phyloP scores from a whole-genome alignment of 2,113 vertebrate species.

The Gopherus evgoodei region DNA sequence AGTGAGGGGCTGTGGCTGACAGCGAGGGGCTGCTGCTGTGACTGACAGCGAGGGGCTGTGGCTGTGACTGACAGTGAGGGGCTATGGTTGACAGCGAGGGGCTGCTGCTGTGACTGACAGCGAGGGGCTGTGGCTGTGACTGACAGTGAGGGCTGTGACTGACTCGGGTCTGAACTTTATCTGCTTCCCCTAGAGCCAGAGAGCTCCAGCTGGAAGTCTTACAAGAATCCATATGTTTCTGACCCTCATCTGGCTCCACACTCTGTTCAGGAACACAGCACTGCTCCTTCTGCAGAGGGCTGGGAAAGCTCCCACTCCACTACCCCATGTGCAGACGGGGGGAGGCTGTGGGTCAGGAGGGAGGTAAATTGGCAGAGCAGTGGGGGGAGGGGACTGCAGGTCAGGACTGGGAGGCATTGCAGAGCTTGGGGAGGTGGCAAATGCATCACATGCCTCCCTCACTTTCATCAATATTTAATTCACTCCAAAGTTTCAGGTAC shows the following conservation, averaged over 20 bases:
- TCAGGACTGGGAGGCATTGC: neutral
- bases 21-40: no score
- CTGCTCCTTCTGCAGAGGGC: neutral
- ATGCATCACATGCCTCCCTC: neutral
- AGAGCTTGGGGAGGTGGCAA: neutral
- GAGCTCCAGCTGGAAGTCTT: neutral
- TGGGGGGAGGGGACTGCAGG: neutral
- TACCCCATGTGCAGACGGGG: neutral
- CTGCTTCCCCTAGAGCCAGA: neutral
- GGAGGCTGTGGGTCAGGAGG: no score
- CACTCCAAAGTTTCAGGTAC: neutral
- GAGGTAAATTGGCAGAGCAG: neutral
- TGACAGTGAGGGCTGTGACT: neutral
- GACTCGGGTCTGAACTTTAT: neutral
- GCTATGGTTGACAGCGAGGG: no score
- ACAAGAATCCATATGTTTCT: neutral
- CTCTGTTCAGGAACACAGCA: neutral
- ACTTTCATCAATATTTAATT: neutral
- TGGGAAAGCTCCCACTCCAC: neutral
- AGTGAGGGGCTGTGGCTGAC: neutral
- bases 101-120: neutral
- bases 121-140: neutral
- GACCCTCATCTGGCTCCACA: neutral
- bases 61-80: no score
- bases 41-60: no score